A percentile compares a stretch with the other conserved stretches of the same genome.
These are phyloP conservation scores for Euproctis similis DNA, from an alignment of 2,888 invertebrate genomes.

Conservation along the genomic window DNA sequence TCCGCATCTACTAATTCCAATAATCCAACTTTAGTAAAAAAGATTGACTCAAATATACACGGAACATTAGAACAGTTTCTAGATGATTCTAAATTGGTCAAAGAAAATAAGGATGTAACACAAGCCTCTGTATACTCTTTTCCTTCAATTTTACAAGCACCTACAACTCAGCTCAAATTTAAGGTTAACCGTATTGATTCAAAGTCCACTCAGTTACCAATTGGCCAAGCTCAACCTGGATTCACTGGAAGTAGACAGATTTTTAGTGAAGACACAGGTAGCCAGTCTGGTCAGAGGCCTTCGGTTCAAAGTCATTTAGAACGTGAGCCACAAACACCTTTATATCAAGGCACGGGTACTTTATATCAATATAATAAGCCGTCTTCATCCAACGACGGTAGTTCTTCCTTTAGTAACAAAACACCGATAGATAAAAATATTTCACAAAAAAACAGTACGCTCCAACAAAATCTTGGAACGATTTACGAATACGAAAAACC, in stretches of 20 bases:
- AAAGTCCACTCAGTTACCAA: not conserved
- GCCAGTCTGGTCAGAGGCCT: conserved; percentile 9
- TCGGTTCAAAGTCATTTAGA: conserved; percentile 8
- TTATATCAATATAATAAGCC: conserved; percentile 1
- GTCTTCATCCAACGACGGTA: too few relatives aligned
- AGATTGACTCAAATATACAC: too few relatives aligned
- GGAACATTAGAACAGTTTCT: not conserved
- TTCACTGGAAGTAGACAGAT: conserved; percentile 5
- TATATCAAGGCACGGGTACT: not conserved
- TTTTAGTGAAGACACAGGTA: not conserved
- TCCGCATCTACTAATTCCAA: conserved; percentile 18
- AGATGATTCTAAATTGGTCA: too few relatives aligned
- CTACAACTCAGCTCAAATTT: not conserved
- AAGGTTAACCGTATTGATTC: not conserved
- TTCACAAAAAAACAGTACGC: not conserved
- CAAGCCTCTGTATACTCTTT: too few relatives aligned
- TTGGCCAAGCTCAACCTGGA: conserved; percentile 1
- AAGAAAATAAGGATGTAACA: too few relatives aligned
- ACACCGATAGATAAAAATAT: too few relatives aligned
- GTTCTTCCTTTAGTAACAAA: too few relatives aligned
- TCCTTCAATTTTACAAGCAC: too few relatives aligned
- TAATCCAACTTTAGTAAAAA: too few relatives aligned
- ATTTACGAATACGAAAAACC: conserved; percentile 8
- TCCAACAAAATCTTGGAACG: not conserved
- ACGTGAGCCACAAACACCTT: not conserved